These are phyloP conservation scores for Myotis brandtii DNA, from an alignment of 2,113 vertebrate species.

Conservation along the genomic window DNA sequence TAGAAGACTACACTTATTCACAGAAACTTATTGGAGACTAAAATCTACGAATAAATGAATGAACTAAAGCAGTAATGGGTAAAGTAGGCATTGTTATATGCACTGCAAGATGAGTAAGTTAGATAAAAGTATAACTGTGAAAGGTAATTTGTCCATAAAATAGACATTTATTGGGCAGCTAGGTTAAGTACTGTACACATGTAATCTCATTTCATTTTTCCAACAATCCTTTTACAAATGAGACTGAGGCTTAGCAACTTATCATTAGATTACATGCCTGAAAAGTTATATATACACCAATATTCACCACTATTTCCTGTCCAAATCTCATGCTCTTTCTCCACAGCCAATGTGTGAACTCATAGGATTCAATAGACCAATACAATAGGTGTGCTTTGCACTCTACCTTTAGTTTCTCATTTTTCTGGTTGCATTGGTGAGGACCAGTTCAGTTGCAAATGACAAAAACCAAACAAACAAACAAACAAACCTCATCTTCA, in stretches of 20 bases:
- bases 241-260: neutral
- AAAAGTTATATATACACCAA: neutral
- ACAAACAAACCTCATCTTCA: neutral
- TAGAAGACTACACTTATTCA: neutral
- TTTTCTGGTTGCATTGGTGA: constrained; percentile 20
- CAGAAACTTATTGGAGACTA: neutral
- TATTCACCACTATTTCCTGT: neutral
- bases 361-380: neutral
- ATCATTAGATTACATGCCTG: neutral
- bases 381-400: neutral
- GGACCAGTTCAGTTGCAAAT: neutral
- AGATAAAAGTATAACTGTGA: neutral
- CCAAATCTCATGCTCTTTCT: neutral
- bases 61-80: neutral
- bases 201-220: constrained; percentile 36
- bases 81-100: neutral
- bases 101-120: neutral
- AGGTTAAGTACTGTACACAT: neutral
- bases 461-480: too few relatives aligned
- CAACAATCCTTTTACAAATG: neutral
- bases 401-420: neutral
- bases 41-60: constrained; percentile 24
- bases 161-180: neutral
- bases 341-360: neutral
- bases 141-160: neutral